Evolutionary conservation across 2,888 invertebrate species (phyloP).

Genomic region (Eumerus sabulonum): DNA sequence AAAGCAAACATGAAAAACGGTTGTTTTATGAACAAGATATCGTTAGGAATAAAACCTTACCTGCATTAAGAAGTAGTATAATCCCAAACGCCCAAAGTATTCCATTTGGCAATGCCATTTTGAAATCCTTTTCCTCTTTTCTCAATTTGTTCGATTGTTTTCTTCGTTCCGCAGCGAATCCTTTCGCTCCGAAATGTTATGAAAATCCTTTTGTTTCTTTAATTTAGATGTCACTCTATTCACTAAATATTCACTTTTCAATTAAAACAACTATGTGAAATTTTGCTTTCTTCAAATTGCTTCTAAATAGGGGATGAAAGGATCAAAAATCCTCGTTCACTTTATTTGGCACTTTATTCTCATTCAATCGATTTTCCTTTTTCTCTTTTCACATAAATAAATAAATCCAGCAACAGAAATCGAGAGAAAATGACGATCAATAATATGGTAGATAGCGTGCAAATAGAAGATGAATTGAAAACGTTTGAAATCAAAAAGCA

Average conservation of each 20-base stretch:
- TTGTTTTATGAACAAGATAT: background rate
- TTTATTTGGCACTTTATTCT: conserved; percentile 60
- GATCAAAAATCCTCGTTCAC: conserved; percentile 31
- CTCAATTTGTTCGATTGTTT: too few relatives aligned
- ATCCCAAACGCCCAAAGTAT: conserved; percentile 77
- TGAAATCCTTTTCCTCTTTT: conserved; percentile 53
- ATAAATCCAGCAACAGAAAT: conserved; percentile 44
- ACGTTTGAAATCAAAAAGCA: conserved; percentile 18
- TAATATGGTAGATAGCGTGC: background rate
- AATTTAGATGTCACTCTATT: conserved; percentile 39
- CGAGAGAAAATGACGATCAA: conserved; percentile 56
- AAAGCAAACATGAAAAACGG: background rate
- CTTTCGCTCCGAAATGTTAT: conserved; percentile 41
- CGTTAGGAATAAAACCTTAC: conserved; percentile 71
- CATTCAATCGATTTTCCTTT: conserved; percentile 13
- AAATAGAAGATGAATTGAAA: conserved; percentile 8
- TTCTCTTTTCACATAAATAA: conserved; percentile 11
- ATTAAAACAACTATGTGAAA: background rate
- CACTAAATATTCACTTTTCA: conserved; percentile 18
- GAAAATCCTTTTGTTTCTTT: too few relatives aligned
- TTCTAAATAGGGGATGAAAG: too few relatives aligned
- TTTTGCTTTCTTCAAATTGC: too few relatives aligned
- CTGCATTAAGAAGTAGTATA: conserved; percentile 76
- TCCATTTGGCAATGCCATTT: conserved; percentile 75
- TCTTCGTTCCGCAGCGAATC: conserved; percentile 5